phyloP scores from a whole-genome alignment of 2,888 invertebrate species.

The Xestia sexstrigata region DNA sequence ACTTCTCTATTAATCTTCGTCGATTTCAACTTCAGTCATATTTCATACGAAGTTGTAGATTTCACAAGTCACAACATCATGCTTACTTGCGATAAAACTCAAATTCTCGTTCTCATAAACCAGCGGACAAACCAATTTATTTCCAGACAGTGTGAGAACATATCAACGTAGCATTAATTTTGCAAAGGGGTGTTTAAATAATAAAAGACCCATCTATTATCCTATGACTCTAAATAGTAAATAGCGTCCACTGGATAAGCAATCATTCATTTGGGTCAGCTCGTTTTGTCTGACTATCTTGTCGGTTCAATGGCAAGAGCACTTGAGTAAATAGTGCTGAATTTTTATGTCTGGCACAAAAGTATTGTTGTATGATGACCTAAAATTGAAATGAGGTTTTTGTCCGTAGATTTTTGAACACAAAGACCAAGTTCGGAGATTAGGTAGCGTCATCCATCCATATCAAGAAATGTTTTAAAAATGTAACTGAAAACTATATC shows the following conservation, averaged over 20 bases:
- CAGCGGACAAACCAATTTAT: slow-evolving; percentile 51
- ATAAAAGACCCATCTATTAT: slow-evolving; percentile 65
- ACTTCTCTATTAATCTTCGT: background rate
- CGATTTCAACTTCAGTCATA: background rate
- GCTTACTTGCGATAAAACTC: slow-evolving; percentile 24
- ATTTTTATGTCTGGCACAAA: slow-evolving; percentile 29
- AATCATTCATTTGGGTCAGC: slow-evolving; percentile 68
- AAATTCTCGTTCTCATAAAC: slow-evolving; percentile 38
- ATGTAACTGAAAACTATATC: background rate
- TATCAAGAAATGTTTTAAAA: background rate
- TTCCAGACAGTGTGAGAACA: slow-evolving; percentile 60
- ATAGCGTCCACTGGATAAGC: slow-evolving; percentile 63
- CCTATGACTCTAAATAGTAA: slow-evolving; percentile 66
- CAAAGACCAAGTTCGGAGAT: background rate
- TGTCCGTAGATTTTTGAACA: background rate
- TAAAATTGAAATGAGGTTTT: background rate
- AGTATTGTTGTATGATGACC: background rate
- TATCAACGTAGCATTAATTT: slow-evolving; percentile 56
- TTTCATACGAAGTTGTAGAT: background rate
- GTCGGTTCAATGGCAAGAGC: slow-evolving; percentile 21
- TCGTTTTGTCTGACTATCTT: slow-evolving; percentile 38
- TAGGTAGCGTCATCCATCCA: background rate
- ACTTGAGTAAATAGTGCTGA: slow-evolving; percentile 43
- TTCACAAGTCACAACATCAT: background rate
- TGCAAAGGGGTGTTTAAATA: slow-evolving; percentile 70